These are phyloP conservation scores for Thymelicus lineola DNA, from an alignment of 2,888 invertebrate genomes.

Conservation along the genomic window DNA sequence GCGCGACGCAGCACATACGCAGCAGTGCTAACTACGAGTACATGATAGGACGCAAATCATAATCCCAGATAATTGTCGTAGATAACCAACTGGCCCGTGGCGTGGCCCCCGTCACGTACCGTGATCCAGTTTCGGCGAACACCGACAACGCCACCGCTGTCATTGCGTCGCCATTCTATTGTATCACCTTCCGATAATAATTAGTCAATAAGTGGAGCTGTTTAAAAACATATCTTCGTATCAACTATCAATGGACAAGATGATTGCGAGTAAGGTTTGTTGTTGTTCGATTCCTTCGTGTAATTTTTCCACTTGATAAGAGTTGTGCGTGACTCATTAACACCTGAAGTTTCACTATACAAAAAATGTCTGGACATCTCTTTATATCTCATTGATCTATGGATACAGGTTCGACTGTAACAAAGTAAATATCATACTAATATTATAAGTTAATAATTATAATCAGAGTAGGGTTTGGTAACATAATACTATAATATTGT, in stretches of 20 bases:
- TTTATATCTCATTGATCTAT: too few relatives aligned
- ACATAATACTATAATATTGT: too few relatives aligned
- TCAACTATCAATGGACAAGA: neutral
- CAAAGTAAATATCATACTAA: too few relatives aligned
- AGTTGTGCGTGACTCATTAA: too few relatives aligned
- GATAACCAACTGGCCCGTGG: conserved; percentile 3
- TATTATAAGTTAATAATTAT: too few relatives aligned
- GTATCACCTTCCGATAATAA: conserved; percentile 24
- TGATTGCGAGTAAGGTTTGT: neutral
- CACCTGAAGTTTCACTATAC: too few relatives aligned
- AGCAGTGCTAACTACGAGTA: too few relatives aligned
- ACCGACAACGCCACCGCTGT: neutral
- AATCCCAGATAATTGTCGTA: conserved; percentile 15
- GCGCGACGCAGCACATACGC: too few relatives aligned
- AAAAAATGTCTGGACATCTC: too few relatives aligned
- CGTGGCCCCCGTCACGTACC: conserved; percentile 27
- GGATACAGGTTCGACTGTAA: too few relatives aligned
- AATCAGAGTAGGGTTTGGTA: too few relatives aligned
- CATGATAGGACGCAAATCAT: neutral
- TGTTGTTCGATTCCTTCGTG: neutral
- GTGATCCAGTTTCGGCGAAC: conserved; percentile 12
- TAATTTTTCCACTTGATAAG: neutral
- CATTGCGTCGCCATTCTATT: conserved; percentile 8
- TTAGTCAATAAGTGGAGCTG: conserved; percentile 14
- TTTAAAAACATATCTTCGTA: neutral